A percentile compares a stretch with the other conserved stretches of the same genome.
Conservation (phyloP, 2,888 invertebrate genomes). For the Harpagoxenus sublaevis region DNA sequence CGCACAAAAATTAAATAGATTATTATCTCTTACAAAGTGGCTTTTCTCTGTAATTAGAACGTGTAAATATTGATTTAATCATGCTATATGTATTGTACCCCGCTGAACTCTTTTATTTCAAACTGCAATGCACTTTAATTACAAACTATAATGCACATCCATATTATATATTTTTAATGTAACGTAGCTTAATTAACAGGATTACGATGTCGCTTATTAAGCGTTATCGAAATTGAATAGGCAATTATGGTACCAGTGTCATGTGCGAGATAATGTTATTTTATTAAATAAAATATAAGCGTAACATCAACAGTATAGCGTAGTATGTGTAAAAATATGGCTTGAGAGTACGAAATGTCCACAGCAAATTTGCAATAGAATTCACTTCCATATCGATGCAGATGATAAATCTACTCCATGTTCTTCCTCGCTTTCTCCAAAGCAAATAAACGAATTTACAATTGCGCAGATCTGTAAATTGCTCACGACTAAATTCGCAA, state of each 20-base stretch:
- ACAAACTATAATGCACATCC: not conserved
- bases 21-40: not conserved
- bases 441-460: constrained; percentile 25
- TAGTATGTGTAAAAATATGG: not conserved
- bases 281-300: constrained; percentile 27
- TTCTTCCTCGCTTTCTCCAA: not conserved
- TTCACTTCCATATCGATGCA: constrained; percentile 15
- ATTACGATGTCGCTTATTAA: constrained; percentile 34
- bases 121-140: constrained; percentile 12
- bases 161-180: constrained; percentile 15
- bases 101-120: not conserved
- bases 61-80: constrained; percentile 15
- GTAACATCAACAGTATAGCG: not conserved
- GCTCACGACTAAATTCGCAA: constrained; percentile 32
- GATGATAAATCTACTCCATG: constrained; percentile 8
- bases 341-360: not conserved
- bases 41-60: not conserved
- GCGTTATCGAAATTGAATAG: constrained; percentile 27
- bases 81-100: not conserved
- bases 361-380: constrained; percentile 12
- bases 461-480: constrained; percentile 1
- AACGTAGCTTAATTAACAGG: constrained; percentile 31
- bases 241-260: not conserved
- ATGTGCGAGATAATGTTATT: not conserved
- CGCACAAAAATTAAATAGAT: constrained; percentile 3